These are phyloP conservation scores for Cyprinus carpio DNA, from an alignment of 2,113 vertebrate genomes.

Conservation along the genomic window DNA sequence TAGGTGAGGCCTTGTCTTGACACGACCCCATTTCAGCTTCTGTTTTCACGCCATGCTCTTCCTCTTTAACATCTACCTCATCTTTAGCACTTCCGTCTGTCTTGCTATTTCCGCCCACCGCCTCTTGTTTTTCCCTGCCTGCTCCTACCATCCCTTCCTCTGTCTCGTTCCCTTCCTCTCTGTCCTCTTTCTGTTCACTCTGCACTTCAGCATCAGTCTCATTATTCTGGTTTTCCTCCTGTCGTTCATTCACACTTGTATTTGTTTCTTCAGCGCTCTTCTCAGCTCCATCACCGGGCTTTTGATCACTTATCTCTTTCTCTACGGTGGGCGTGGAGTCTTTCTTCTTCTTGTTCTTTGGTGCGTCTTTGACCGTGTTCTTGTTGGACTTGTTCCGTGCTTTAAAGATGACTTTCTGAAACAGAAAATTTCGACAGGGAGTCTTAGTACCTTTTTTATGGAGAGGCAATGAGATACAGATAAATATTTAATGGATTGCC, in stretches of 20 bases:
- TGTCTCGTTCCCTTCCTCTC: constrained; percentile 39
- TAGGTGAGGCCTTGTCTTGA: constrained; percentile 34
- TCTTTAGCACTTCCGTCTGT: constrained; percentile 23
- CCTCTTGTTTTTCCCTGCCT: constrained; percentile 58
- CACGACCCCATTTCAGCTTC: constrained; percentile 2
- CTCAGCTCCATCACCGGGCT: constrained; percentile 59
- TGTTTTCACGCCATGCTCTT: constrained; percentile 22
- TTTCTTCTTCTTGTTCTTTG: constrained; percentile 75
- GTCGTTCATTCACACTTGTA: constrained; percentile 15
- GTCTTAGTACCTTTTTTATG: neutral
- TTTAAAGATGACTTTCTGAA: constrained; percentile 80
- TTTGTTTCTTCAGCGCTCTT: constrained; percentile 57
- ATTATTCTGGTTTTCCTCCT: constrained; percentile 21
- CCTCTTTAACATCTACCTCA: constrained; percentile 29
- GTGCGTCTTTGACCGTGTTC: constrained; percentile 72
- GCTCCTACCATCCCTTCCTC: constrained; percentile 16
- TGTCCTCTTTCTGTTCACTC: constrained; percentile 29
- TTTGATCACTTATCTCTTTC: constrained; percentile 66
- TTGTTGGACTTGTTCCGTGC: constrained; percentile 75
- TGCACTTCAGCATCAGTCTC: constrained; percentile 32
- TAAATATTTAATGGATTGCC: neutral
- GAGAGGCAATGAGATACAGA: neutral
- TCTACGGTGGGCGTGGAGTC: constrained; percentile 54
- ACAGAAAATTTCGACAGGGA: constrained; percentile 59
- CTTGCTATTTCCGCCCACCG: neutral